These are phyloP conservation scores for Gibbula magus DNA, from an alignment of 2,888 invertebrate species.

Conservation along the genomic window DNA sequence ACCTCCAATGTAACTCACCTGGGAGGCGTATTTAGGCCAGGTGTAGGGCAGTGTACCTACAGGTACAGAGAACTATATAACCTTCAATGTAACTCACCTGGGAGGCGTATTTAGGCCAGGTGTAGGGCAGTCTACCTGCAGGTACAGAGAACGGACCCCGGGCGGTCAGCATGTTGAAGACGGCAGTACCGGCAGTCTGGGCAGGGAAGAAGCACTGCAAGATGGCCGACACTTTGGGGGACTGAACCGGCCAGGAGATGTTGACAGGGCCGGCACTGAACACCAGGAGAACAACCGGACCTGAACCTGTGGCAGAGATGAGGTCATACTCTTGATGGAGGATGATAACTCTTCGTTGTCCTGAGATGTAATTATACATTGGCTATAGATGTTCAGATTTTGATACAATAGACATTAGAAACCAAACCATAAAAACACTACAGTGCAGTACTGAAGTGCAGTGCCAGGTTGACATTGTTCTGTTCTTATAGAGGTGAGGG, in stretches of 20 bases:
- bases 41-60: conserved; percentile 60
- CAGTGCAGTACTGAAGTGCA: no score
- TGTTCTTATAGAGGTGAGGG: no score
- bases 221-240: conserved; percentile 47
- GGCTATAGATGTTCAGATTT: neutral
- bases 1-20: neutral
- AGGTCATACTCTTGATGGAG: neutral
- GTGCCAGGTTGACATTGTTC: no score
- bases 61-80: conserved; percentile 45
- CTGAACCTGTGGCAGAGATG: neutral
- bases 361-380: no score
- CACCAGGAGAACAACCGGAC: conserved; percentile 54
- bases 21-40: conserved; percentile 43
- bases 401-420: neutral
- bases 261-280: conserved; percentile 69
- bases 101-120: conserved; percentile 46
- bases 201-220: conserved; percentile 62
- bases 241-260: conserved; percentile 57
- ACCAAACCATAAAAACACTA: no score
- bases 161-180: conserved; percentile 37
- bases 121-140: conserved; percentile 58
- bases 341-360: no score
- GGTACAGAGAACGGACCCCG: conserved; percentile 43
- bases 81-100: neutral
- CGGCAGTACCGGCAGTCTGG: conserved; percentile 57